These are phyloP conservation scores for Rhea americana DNA, from an alignment of 2,113 vertebrate genomes.

Conservation along the genomic window DNA sequence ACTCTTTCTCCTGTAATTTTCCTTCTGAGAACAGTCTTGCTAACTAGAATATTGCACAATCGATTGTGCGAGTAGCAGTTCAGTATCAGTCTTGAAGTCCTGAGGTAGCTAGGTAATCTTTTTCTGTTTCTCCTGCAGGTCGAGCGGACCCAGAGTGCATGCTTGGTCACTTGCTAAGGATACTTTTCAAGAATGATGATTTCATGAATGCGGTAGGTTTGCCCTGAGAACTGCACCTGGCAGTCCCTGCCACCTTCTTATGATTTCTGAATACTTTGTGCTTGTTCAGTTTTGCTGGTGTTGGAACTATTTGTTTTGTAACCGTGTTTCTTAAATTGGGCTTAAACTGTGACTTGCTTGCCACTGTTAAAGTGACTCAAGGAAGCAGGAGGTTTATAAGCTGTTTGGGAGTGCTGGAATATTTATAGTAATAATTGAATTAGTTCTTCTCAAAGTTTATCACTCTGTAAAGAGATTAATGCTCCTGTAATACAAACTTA, in stretches of 20 bases:
- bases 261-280: neutral
- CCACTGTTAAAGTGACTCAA: neutral
- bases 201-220: slow-evolving; percentile 97
- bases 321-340: neutral
- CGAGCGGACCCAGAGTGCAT: slow-evolving; percentile 96
- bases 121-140: slow-evolving; percentile 75
- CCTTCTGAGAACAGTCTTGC: neutral
- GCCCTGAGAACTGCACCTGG: neutral
- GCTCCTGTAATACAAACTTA: neutral
- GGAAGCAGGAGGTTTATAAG: neutral
- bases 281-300: neutral
- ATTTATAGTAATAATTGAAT: neutral
- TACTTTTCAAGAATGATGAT: slow-evolving; percentile 98
- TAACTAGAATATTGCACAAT: neutral
- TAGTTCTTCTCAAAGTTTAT: neutral
- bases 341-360: neutral
- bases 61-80: neutral
- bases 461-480: neutral
- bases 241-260: neutral
- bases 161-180: slow-evolving; percentile 95
- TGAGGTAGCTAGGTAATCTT: neutral
- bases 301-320: neutral
- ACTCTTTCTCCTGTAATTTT: neutral
- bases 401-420: neutral
- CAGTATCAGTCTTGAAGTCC: neutral